Evolutionary conservation across 2,113 vertebrate species (phyloP), one percentile per base, ranked within the genome.

Genomic region (Mirounga angustirostris): DNA sequence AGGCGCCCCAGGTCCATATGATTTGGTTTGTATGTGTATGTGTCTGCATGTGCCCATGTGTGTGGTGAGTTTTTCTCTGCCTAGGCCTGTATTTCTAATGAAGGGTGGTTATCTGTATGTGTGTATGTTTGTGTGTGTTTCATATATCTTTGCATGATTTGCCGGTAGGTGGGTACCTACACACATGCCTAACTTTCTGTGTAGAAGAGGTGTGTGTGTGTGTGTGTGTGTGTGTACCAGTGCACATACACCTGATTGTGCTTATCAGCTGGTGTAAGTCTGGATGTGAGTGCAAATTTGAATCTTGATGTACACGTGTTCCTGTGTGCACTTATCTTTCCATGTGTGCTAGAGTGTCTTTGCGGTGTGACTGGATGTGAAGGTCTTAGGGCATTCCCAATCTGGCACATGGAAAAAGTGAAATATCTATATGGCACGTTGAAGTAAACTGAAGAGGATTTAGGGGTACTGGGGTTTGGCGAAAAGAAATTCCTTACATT

Each of bases 401-500:
- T 15, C n/a, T 40, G 69, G 65, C 81, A 88, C 89, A 56, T 28
- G 84, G 88, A 96, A 56, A 90, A 90, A 43, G 46, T 63, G 61
- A 96, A 96, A 88, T 90, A 46, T 91, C 86, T 95, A 12, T 61
- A 52, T 90, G 40, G 40, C 40, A 91, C 65, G 67, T 61, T 82
- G 28, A 28, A 91, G 40, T 94, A 82, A 93, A 88, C 76, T 88
- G 71, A 95, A 94, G 43, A 69, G 33, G 58, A 86, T 95, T 84
- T 95, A 78, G 33, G 22, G 22, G 16, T 94, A 56, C 36, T 95
- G 24, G 58, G 28, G 26, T 63, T 94, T 83, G n/a, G 63, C 71
- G 33, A 90, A 94, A 96, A 95, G 14, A 67, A 94, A 92, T 84
- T 95, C 50, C 30, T 90, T 95, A 80, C 33, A 81, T 95, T 91